Evolutionary conservation across 1,140 invertebrate species (phyloP).

Genomic region (Cotesia typhae): DNA sequence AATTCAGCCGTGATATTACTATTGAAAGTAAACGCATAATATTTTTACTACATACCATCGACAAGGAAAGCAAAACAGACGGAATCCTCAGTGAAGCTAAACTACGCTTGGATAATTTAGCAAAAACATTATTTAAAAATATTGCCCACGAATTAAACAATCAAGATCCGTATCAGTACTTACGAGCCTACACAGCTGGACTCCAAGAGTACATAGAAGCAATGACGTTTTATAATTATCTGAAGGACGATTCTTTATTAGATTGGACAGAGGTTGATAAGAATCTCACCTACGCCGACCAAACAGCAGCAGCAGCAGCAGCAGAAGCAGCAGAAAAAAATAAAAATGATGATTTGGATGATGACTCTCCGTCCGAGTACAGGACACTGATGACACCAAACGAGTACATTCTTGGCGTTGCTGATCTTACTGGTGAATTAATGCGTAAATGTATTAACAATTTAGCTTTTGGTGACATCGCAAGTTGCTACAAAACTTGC

Average conservation of each 20-base stretch:
- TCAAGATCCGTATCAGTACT: slow-evolving; percentile 78
- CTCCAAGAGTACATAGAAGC: slow-evolving; percentile 92
- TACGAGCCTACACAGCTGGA: slow-evolving; percentile 78
- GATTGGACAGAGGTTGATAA: slow-evolving; percentile 65
- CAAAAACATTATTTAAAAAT: slow-evolving; percentile 70
- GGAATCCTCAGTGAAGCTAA: slow-evolving; percentile 74
- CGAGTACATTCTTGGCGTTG: slow-evolving; percentile 85
- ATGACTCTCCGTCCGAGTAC: slow-evolving; percentile 35
- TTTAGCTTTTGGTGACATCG: slow-evolving; percentile 79
- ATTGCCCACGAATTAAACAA: slow-evolving; percentile 78
- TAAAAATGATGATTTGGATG: slow-evolving; percentile 30
- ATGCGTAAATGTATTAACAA: slow-evolving; percentile 90
- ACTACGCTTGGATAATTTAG: slow-evolving; percentile 70
- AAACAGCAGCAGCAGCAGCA: slow-evolving; percentile 11
- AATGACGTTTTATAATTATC: slow-evolving; percentile 77
- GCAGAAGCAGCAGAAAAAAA: slow-evolving; percentile 32
- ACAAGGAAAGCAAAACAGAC: slow-evolving; percentile 69
- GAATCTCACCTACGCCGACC: slow-evolving; percentile 56
- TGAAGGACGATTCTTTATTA: slow-evolving; percentile 62
- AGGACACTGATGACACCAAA: slow-evolving; percentile 65
- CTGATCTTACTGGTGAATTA: slow-evolving; percentile 88
- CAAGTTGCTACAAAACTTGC: slow-evolving; percentile 78
- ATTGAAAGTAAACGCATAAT: slow-evolving; percentile 92
- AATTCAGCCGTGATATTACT: slow-evolving; percentile 87
- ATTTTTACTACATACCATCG: slow-evolving; percentile 82